Base-by-base conservation (phyloP, 2,888 invertebrate species). In the Cephonodes hylas region DNA sequence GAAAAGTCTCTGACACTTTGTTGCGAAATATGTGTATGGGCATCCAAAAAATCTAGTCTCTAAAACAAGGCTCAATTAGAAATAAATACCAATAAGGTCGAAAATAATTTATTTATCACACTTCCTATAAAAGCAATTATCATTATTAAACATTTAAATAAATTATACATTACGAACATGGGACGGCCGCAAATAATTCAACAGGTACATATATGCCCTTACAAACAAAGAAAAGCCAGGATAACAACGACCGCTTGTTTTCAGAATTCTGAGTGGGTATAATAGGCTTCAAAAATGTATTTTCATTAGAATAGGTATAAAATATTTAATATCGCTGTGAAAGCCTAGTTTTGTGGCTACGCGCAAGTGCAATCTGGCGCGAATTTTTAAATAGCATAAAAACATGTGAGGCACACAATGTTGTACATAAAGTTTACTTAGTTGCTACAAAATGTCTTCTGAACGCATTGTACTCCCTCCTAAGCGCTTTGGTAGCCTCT, bases 401-500 rank as follows among this genome's bases (percentile, higher is more conserved):
- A 66, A 73, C 73, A 72, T 66, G 66, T 68, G 78, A 84, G 76
- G 74, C 82, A 82, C 79, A 62, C 48, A 31, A 1, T 27, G 15
- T 18, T 13, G 8, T n/a, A 18, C 23, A 10, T 15, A 22, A 13
- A 22, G 8, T 42, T 78, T 77, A 75, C 66, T 80, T 79, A 60
- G 68, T 68, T 22, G 82, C 77, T 66, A 87, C 77, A 77, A 84
- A 91, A 65, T 85, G 86, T 64, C 72, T 72, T 75, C 82, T 86
- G 70, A 93, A 93, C 46, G 80, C 84, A 66, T 71, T 76, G 65
- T 91, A 92, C 74, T 91, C 90, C 63, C 84, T 82, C 69, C 77
- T 77, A 1, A 93, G 80, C 65, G 88, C 83, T 79, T 88, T 88
- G n/a, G 85, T 83, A 42, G 85, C 73, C 78, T 91, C 89, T 63